Evolutionary conservation across 2,888 invertebrate species (phyloP), one percentile per base, ranked within the genome.

Genomic region (Macrosiphum euphorbiae): DNA sequence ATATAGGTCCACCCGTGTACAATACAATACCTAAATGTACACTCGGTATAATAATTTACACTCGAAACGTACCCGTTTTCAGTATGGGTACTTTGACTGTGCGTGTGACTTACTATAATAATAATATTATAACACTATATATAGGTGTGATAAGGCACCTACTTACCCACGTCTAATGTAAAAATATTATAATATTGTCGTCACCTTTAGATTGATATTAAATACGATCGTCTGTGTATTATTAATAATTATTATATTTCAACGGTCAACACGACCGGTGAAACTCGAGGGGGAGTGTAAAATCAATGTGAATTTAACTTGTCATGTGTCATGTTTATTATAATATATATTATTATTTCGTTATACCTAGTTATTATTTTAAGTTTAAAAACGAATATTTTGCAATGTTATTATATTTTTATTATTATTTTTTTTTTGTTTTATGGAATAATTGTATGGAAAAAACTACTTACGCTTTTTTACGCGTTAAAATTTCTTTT

Each of bases 351-450:
- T 88, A 52, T 93, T 93, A 89, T 89, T 93, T 92, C n/a, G 86
- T 92, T 92, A 78, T 85, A 58, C 41, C 13, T 90, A 84, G 52
- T 78, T 78, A 92, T 88, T 92, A 86, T 84, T 92, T 92, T 85
- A 93, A 93, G 89, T 92, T 92, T 92, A 61, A 86, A 91, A 92
- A 87, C 50, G n/a, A 91, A 58, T 91, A 89, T 92, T 88, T 84
- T 89, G 16, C 92, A 35, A 92, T 89, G 92, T 93, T 93, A 93
- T 93, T 58, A 89, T 58, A 78, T 78, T 87, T 92, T 88, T 92
- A 61, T 55, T 85, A 85, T 86, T 86, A 61, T 88, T 78, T 50
- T 67, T 47, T 28, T 86, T 61, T 61, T n/a, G n/a, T 50, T 47
- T 47, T 58, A n/a, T 58, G 26, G 3, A 58, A 41, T 50, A 47